Percentiles rank a stretch among this genome's conserved stretches.
phyloP scores from a whole-genome alignment of 2,113 vertebrate genomes.

The Ctenomys sociabilis region DNA sequence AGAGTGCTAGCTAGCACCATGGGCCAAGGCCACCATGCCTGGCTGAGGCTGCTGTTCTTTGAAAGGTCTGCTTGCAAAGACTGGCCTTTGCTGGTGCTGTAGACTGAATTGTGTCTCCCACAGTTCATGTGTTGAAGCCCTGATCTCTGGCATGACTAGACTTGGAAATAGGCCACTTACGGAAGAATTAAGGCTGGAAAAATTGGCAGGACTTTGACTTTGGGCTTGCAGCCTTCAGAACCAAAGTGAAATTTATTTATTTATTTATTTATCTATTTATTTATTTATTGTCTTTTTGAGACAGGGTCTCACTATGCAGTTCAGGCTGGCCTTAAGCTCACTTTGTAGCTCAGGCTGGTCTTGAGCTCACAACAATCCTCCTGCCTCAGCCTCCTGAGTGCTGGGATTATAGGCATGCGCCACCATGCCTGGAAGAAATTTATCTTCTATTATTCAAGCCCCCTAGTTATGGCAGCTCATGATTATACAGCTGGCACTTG shows the following conservation, averaged over 20 bases:
- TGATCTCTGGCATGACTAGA: not conserved
- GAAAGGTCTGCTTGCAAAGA: not conserved
- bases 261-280: too few species aligned
- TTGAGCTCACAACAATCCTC: too few species aligned
- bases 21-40: not conserved
- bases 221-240: not conserved
- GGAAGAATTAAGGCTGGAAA: not conserved
- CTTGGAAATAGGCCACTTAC: not conserved
- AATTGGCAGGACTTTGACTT: not conserved
- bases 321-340: too few species aligned
- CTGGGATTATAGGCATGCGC: too few species aligned
- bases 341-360: too few species aligned
- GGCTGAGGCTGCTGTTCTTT: not conserved
- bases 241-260: not conserved
- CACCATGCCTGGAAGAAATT: too few species aligned
- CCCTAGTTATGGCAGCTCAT: not conserved
- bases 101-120: not conserved
- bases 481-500: not conserved
- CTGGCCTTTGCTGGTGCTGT: not conserved
- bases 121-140: not conserved
- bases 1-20: not conserved
- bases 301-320: too few species aligned
- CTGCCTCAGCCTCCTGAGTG: too few species aligned
- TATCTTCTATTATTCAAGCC: not conserved
- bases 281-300: too few species aligned